Conservation (phyloP, 2,797 vertebrate genomes). For the Menidia menidia region DNA sequence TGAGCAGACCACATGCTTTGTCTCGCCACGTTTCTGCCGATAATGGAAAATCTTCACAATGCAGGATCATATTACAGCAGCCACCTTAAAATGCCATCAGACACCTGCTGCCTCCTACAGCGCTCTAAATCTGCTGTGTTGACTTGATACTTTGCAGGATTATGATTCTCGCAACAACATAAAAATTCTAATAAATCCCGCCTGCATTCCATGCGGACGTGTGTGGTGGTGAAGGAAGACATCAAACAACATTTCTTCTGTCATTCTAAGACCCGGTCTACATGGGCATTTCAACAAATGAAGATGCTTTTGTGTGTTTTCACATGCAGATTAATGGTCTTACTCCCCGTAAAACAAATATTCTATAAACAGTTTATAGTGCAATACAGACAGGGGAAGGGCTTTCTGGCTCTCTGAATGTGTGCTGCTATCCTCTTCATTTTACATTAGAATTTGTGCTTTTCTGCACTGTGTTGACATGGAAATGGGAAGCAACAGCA, state of each 20-base stretch:
- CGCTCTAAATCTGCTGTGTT: constrained; percentile 34
- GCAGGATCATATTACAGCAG: constrained; percentile 46
- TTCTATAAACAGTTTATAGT: too few species aligned
- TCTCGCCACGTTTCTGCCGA: constrained; percentile 9
- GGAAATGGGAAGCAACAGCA: too few species aligned
- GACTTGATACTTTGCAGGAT: constrained; percentile 40
- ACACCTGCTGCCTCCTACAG: constrained; percentile 55
- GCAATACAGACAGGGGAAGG: too few species aligned
- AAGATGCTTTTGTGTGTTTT: too few species aligned
- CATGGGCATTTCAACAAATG: too few species aligned
- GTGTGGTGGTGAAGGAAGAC: constrained; percentile 14
- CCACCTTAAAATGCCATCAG: constrained; percentile 48
- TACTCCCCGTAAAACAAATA: too few species aligned
- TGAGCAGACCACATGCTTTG: constrained; percentile 34
- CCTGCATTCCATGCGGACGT: background rate
- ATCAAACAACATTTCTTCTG: background rate
- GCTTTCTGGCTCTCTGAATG: too few species aligned
- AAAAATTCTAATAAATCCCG: constrained; percentile 29
- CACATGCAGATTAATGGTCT: too few species aligned
- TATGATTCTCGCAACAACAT: constrained; percentile 32
- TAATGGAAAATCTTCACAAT: constrained; percentile 26
- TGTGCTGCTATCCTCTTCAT: too few species aligned
- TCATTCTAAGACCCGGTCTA: too few species aligned
- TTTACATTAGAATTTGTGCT: too few species aligned
- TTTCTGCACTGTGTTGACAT: too few species aligned